Evolutionary conservation across 2,797 vertebrate species (phyloP).

Genomic region (Emys orbicularis): DNA sequence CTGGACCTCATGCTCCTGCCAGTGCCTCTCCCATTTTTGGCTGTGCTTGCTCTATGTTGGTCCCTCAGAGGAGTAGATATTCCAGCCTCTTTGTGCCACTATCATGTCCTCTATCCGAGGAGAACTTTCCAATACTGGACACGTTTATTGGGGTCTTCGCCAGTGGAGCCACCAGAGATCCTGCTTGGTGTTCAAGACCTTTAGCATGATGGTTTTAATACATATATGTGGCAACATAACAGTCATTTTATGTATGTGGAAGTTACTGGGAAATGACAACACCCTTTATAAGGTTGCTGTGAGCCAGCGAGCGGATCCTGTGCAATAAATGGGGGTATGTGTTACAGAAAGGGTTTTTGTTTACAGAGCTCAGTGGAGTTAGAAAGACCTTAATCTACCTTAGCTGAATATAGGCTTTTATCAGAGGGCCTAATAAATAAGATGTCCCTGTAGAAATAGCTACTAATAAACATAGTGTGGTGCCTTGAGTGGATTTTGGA

Average conservation of each 20-base stretch:
- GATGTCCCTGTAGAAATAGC: slow-evolving; percentile 2
- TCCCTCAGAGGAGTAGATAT: not conserved
- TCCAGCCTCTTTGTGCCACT: not conserved
- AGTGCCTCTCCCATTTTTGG: not conserved
- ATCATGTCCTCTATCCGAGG: not conserved
- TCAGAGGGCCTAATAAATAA: slow-evolving; percentile 58
- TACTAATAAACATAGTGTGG: not conserved
- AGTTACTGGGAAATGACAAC: not conserved
- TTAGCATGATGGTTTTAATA: slow-evolving; percentile 38
- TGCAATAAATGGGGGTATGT: slow-evolving; percentile 64
- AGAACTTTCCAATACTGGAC: slow-evolving; percentile 24
- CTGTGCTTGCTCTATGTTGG: fast-evolving
- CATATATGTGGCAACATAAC: slow-evolving; percentile 5
- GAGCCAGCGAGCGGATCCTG: slow-evolving; percentile 57
- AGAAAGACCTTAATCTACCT: slow-evolving; percentile 61
- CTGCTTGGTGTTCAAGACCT: slow-evolving; percentile 18
- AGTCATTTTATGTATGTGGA: slow-evolving; percentile 33
- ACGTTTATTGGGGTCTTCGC: not conserved
- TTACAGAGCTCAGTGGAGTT: slow-evolving; percentile 51
- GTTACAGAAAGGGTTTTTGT: slow-evolving; percentile 69
- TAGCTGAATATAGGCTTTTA: slow-evolving; percentile 44
- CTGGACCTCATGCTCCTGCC: fast-evolving
- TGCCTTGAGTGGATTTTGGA: not conserved
- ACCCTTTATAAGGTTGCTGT: not conserved
- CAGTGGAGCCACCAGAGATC: not conserved